Conservation (phyloP, 35 echinoderm and acorn worm genomes). For the Hemicentrotus pulcherrimus region DNA sequence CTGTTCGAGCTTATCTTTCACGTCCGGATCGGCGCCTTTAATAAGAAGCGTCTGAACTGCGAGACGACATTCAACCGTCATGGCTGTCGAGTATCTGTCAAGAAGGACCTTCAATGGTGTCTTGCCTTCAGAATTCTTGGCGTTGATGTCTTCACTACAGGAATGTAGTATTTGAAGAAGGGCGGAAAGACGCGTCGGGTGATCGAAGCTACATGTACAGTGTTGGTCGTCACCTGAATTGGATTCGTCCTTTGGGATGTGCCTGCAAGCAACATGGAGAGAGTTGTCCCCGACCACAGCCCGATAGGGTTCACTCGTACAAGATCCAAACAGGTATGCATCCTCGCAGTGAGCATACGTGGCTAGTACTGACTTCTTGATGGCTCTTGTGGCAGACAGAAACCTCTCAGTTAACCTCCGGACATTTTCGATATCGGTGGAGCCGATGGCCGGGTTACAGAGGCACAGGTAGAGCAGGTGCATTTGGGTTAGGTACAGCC, state of each 20-base stretch:
- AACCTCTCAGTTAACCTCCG: not conserved
- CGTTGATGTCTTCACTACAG: conserved; percentile 19
- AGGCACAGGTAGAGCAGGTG: conserved; percentile 25
- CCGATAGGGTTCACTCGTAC: conserved; percentile 1
- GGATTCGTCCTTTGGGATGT: conserved; percentile 23
- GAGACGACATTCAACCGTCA: not conserved
- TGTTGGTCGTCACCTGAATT: not conserved
- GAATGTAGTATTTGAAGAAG: conserved; percentile 4
- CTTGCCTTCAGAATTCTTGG: conserved; percentile 23
- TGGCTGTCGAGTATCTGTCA: not conserved
- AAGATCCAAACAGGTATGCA: conserved; percentile 16
- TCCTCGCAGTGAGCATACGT: conserved; percentile 33
- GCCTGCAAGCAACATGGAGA: conserved; percentile 25
- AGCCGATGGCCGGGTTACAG: no score
- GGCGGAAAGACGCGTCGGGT: not conserved
- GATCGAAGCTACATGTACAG: not conserved
- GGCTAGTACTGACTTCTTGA: conserved; percentile 21
- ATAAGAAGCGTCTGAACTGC: conserved; percentile 39
- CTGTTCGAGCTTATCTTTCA: conserved; percentile 44
- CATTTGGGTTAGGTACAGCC: not conserved
- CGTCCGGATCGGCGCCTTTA: conserved; percentile 23
- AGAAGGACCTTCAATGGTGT: conserved; percentile 22
- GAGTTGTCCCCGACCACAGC: conserved; percentile 25
- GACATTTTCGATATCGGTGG: not conserved
- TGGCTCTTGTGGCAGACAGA: not conserved